Evolutionary conservation across 2,797 vertebrate species (phyloP).

Genomic region (Urophycis tenuis): DNA sequence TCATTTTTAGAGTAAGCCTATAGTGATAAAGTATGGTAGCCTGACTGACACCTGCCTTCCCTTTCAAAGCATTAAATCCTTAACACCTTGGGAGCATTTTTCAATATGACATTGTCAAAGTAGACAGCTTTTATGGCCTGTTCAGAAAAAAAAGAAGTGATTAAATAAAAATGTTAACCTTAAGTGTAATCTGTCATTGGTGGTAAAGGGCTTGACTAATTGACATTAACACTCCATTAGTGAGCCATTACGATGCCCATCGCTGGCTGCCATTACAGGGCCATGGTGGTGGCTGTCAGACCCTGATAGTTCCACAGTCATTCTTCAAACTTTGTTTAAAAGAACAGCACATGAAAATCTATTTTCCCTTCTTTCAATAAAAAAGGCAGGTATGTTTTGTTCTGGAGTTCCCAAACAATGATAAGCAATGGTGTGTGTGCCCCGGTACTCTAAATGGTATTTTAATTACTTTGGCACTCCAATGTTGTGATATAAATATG

Average conservation of each 20-base stretch:
- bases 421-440: neutral
- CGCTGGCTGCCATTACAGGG: too few species aligned
- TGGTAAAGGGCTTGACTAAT: neutral
- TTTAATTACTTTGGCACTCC: neutral
- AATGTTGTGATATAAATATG: too few species aligned
- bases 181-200: neutral
- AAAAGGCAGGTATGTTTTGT: too few species aligned
- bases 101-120: neutral
- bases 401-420: too few species aligned
- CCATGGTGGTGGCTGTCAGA: neutral
- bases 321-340: neutral
- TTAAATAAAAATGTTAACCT: neutral
- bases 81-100: neutral
- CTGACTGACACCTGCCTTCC: neutral
- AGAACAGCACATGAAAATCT: too few species aligned
- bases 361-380: too few species aligned
- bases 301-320: neutral
- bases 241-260: too few species aligned
- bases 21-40: too few species aligned
- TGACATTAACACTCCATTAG: neutral
- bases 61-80: neutral
- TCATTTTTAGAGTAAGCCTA: too few species aligned
- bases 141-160: neutral
- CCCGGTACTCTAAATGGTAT: neutral
- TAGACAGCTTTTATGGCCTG: neutral